Conservation (phyloP, 2,888 invertebrate genomes). For the Chrysolina oricalcia region DNA sequence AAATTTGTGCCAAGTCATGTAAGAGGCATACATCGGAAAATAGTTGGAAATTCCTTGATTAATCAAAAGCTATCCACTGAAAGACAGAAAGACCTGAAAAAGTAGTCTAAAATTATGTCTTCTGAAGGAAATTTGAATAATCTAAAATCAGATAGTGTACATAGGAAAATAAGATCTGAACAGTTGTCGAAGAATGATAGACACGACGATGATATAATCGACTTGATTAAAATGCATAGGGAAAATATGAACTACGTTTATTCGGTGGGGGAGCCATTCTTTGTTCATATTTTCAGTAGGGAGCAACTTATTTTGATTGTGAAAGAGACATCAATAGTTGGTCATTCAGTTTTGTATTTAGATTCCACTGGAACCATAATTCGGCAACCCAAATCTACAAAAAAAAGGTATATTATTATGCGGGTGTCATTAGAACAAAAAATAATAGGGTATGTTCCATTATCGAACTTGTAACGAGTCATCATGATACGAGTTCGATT, state of each 20-base stretch:
- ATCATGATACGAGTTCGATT: conserved; percentile 11
- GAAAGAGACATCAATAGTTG: too few species aligned
- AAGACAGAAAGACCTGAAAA: too few species aligned
- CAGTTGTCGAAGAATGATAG: conserved; percentile 12
- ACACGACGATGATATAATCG: not conserved
- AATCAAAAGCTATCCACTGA: too few species aligned
- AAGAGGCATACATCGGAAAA: too few species aligned
- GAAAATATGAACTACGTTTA: conserved; percentile 23
- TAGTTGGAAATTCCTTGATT: too few species aligned
- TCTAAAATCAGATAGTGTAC: conserved; percentile 11
- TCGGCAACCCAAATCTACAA: not conserved
- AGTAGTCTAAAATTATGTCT: too few species aligned
- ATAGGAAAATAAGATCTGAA: conserved; percentile 25
- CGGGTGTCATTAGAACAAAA: conserved; percentile 16
- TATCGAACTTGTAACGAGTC: conserved; percentile 1
- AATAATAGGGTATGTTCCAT: conserved; percentile 24
- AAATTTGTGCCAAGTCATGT: too few species aligned
- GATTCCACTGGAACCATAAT: conserved; percentile 11
- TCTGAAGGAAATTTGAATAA: not conserved
- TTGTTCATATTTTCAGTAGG: conserved; percentile 23
- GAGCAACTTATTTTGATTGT: conserved; percentile 19
- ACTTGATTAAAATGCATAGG: conserved; percentile 16
- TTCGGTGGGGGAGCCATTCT: conserved; percentile 10
- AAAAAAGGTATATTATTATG: conserved; percentile 25
- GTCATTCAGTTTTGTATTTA: not conserved